Conservation (phyloP, 2,113 vertebrate species). For the Oplegnathus fasciatus region DNA sequence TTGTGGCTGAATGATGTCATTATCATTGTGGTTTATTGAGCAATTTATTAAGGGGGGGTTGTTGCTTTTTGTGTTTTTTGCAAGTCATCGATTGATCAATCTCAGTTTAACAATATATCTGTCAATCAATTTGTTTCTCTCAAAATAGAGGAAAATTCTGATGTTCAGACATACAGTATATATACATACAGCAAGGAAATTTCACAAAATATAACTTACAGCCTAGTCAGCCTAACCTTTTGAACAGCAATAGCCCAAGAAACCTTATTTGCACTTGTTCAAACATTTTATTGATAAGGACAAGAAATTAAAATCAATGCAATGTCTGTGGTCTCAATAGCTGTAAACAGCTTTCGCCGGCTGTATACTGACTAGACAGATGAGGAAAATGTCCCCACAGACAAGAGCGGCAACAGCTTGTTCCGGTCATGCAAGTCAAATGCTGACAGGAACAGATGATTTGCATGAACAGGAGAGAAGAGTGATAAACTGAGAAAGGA, state of each 20-base stretch:
- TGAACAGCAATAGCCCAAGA: not conserved
- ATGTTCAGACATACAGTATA: not conserved
- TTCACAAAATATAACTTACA: not conserved
- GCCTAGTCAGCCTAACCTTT: not conserved
- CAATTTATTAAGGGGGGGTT: not conserved
- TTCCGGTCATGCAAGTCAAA: constrained; percentile 43
- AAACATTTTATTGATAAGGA: not conserved
- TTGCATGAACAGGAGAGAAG: constrained; percentile 44
- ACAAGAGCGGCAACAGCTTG: constrained; percentile 24
- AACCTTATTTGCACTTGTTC: not conserved
- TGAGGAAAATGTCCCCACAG: constrained; percentile 16
- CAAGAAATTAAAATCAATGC: not conserved
- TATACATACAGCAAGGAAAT: not conserved
- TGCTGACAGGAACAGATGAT: constrained; percentile 48
- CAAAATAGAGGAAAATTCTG: too few relatives aligned
- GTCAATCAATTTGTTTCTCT: not conserved
- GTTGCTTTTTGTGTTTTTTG: not conserved
- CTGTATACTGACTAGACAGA: not conserved
- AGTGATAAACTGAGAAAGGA: constrained; percentile 10
- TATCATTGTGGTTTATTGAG: not conserved
- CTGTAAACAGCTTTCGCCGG: not conserved
- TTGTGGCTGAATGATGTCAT: not conserved
- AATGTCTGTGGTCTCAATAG: not conserved
- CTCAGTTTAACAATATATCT: not conserved
- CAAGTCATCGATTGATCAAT: not conserved